phyloP scores from a whole-genome alignment of 2,797 vertebrate genomes.

The Crenichthys baileyi region DNA sequence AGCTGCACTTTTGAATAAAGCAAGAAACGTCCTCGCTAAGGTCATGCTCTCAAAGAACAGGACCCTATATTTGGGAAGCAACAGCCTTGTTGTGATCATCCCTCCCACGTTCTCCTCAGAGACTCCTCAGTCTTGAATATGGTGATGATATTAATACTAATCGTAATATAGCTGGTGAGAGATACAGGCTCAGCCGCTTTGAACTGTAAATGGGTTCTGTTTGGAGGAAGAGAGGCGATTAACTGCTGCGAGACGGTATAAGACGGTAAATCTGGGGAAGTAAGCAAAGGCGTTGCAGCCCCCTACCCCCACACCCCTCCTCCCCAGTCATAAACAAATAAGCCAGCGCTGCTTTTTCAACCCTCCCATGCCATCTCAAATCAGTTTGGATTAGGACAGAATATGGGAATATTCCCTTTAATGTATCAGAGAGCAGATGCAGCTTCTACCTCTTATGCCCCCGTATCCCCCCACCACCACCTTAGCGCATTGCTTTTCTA shows the following conservation, averaged over 20 bases:
- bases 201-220: slow-evolving; percentile 82
- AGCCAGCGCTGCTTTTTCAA: slow-evolving; percentile 71
- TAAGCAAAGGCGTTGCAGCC: slow-evolving; percentile 60
- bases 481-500: slow-evolving; percentile 25
- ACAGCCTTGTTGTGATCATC: slow-evolving; percentile 62
- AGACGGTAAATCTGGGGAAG: slow-evolving; percentile 78
- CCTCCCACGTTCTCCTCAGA: slow-evolving; percentile 57
- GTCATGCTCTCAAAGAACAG: slow-evolving; percentile 70
- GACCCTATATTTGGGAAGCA: slow-evolving; percentile 67
- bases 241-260: slow-evolving; percentile 70
- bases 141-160: slow-evolving; percentile 83
- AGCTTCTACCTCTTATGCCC: slow-evolving; percentile 40
- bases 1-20: slow-evolving; percentile 54
- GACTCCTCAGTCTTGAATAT: slow-evolving; percentile 75
- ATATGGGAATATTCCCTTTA: slow-evolving; percentile 80
- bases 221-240: slow-evolving; percentile 79
- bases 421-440: slow-evolving; percentile 69
- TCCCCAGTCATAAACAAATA: slow-evolving; percentile 81
- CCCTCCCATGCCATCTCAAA: slow-evolving; percentile 75
- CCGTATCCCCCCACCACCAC: background rate
- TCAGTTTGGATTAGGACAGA: slow-evolving; percentile 84
- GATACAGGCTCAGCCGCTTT: slow-evolving; percentile 77
- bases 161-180: slow-evolving; percentile 76
- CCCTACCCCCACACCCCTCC: background rate
- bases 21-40: slow-evolving; percentile 51